These are phyloP conservation scores for Pseudobourletiella spinata DNA, from an alignment of 1,140 invertebrate genomes.

Conservation along the genomic window DNA sequence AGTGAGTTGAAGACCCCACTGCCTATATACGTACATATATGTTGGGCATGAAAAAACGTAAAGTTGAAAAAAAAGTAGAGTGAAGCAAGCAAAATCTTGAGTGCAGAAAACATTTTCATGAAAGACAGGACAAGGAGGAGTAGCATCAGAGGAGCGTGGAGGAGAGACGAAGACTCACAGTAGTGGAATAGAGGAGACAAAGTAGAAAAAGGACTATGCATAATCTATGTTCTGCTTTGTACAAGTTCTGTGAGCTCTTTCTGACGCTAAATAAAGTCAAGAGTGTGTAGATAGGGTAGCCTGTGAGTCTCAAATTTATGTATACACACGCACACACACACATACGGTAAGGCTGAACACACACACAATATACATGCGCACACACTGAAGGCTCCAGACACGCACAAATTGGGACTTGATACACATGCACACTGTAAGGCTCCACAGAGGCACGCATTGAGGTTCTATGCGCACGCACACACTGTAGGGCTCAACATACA, in stretches of 20 bases:
- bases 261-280: slow-evolving; percentile 9
- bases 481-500: too few species aligned
- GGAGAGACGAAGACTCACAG: too few species aligned
- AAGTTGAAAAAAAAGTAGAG: slow-evolving; percentile 10
- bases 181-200: slow-evolving; percentile 1
- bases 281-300: too few species aligned
- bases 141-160: too few species aligned
- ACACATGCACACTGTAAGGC: too few species aligned
- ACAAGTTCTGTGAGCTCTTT: background rate
- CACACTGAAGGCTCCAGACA: too few species aligned
- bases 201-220: slow-evolving; percentile 7
- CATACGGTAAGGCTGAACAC: background rate
- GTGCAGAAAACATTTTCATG: slow-evolving; percentile 11
- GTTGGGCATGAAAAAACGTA: background rate
- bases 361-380: background rate
- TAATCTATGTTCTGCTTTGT: slow-evolving; percentile 11
- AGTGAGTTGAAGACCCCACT: too few species aligned
- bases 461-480: too few species aligned
- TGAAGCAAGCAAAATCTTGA: background rate
- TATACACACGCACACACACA: too few species aligned
- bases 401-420: too few species aligned
- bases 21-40: background rate
- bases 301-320: too few species aligned
- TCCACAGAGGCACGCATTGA: too few species aligned
- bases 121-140: background rate